A percentile compares a stretch with the other conserved stretches of the same genome.
phyloP scores from a whole-genome alignment of 1,140 invertebrate genomes.

The Trinorchestia longiramus region DNA sequence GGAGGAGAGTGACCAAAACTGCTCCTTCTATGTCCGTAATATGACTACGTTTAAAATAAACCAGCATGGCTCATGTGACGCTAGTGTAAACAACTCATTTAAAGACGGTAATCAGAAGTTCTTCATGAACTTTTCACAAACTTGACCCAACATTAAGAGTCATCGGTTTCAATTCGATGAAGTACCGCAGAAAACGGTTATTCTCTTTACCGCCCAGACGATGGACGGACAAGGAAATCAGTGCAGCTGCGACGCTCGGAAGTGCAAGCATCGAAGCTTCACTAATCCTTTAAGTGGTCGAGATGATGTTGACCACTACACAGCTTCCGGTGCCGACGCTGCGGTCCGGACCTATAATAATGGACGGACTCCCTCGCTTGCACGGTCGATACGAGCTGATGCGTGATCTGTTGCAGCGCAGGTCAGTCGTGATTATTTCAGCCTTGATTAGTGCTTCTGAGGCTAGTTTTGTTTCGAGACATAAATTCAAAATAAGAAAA shows the following conservation, averaged over 20 bases:
- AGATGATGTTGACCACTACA: conserved; percentile 30
- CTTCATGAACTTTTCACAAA: no score
- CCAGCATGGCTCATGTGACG: no score
- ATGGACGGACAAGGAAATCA: background rate
- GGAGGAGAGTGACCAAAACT: no score
- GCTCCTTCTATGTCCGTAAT: no score
- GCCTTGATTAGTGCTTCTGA: background rate
- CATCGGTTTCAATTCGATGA: background rate
- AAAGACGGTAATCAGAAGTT: no score
- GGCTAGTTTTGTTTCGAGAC: background rate
- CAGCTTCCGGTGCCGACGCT: conserved; percentile 15
- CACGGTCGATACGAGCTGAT: background rate
- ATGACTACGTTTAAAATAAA: no score
- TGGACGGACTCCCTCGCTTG: background rate
- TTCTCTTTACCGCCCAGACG: background rate
- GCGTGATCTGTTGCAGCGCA: background rate
- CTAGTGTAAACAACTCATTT: no score
- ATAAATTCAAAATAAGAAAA: background rate
- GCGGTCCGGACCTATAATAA: background rate
- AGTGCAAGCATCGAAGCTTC: background rate
- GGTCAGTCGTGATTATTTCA: background rate
- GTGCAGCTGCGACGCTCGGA: conserved; percentile 41
- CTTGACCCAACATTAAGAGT: background rate
- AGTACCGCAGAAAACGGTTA: background rate
- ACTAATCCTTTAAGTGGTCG: conserved; percentile 47